These are phyloP conservation scores for Cremastinae sp. DNA, from an alignment of 2,888 invertebrate genomes.

Conservation along the genomic window DNA sequence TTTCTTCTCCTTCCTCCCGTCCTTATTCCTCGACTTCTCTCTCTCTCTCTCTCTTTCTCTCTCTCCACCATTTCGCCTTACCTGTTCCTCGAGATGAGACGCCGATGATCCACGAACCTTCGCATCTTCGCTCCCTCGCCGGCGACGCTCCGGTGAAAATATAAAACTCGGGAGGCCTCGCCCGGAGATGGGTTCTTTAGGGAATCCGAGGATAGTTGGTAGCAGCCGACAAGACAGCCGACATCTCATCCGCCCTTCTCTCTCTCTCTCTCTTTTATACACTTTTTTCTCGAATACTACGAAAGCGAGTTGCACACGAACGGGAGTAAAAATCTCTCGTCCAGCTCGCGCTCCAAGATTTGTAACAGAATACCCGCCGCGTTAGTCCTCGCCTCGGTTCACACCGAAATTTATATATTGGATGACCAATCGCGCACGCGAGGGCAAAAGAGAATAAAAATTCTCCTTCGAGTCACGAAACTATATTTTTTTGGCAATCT, in stretches of 20 bases:
- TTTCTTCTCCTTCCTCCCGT: conserved; percentile 55
- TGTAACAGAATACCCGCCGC: conserved; percentile 63
- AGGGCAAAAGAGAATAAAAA: conserved; percentile 46
- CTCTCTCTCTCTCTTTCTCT: conserved; percentile 42
- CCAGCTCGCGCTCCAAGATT: conserved; percentile 56
- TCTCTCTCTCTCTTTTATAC: conserved; percentile 21
- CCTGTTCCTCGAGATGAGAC: conserved; percentile 61
- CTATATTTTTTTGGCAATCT: too few relatives aligned
- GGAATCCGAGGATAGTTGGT: conserved; percentile 71
- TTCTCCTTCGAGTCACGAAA: conserved; percentile 39
- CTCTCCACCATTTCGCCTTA: conserved; percentile 44
- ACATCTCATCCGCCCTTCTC: conserved; percentile 75
- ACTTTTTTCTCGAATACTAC: conserved; percentile 44
- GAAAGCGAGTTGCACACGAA: too few relatives aligned
- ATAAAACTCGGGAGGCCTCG: conserved; percentile 69
- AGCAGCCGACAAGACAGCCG: conserved; percentile 77
- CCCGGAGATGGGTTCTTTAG: conserved; percentile 73
- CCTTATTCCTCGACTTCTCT: too few relatives aligned
- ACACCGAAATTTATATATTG: conserved; percentile 40
- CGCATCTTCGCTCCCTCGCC: conserved; percentile 16
- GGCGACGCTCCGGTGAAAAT: conserved; percentile 64
- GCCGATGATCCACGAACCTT: conserved; percentile 67
- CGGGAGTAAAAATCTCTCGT: too few relatives aligned
- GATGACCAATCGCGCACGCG: conserved; percentile 35
- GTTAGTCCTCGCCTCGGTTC: conserved; percentile 37